Evolutionary conservation across 2,797 vertebrate species (phyloP).

Genomic region (Sibirionetta formosa): DNA sequence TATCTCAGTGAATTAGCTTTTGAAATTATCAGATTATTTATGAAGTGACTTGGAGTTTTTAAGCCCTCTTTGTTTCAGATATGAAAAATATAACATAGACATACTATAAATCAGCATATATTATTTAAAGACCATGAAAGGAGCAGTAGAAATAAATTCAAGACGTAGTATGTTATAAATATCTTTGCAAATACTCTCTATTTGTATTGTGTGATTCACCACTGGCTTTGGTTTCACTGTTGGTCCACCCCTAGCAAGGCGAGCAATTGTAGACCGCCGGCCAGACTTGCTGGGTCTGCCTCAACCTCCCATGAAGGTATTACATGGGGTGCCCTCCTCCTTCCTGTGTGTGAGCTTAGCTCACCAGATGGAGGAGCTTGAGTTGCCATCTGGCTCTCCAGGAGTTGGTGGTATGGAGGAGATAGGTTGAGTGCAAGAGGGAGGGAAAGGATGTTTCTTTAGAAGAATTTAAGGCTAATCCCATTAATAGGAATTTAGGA

Average conservation of each 20-base stretch:
- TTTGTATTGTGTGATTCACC: neutral
- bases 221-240: neutral
- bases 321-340: neutral
- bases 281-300: neutral
- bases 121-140: neutral
- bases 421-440: neutral
- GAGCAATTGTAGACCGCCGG: neutral
- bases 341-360: neutral
- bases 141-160: neutral
- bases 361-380: constrained; percentile 25
- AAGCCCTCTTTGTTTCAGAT: neutral
- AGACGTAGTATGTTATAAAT: neutral
- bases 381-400: neutral
- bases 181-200: neutral
- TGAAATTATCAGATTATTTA: neutral
- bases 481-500: constrained; percentile 32
- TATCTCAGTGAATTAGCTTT: neutral
- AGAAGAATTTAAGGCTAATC: constrained; percentile 49
- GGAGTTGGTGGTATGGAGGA: neutral
- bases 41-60: neutral
- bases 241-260: rapidly evolving
- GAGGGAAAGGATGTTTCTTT: constrained; percentile 46
- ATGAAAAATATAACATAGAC: neutral
- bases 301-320: neutral
- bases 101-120: neutral